A percentile compares a stretch with the other conserved stretches of the same genome.
Conservation (phyloP, 2,113 vertebrate species). For the Trogon melanurus region DNA sequence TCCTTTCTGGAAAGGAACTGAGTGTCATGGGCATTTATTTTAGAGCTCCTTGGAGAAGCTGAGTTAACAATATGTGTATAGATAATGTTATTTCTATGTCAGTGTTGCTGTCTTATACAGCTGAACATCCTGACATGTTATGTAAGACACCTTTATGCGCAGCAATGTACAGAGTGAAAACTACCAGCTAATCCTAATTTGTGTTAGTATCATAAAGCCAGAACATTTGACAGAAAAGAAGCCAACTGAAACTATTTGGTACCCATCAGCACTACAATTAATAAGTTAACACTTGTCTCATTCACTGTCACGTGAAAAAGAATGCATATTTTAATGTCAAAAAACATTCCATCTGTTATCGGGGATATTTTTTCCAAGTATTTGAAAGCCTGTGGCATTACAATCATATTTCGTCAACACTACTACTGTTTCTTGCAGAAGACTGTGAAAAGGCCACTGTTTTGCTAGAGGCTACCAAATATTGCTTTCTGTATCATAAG, state of each 20-base stretch:
- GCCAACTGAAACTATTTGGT: neutral
- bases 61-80: neutral
- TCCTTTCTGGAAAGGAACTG: neutral
- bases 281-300: conserved; percentile 26
- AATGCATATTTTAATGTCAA: conserved; percentile 33
- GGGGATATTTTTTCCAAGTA: neutral
- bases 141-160: neutral
- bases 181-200: neutral
- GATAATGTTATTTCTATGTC: neutral
- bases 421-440: neutral
- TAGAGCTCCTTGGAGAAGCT: neutral
- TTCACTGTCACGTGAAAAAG: neutral
- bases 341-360: conserved; percentile 42
- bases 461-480: conserved; percentile 15
- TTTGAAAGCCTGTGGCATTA: neutral
- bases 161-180: neutral
- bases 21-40: neutral
- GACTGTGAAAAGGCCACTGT: conserved; percentile 1
- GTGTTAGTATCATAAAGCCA: neutral
- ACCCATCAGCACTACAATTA: neutral
- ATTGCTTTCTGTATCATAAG: neutral
- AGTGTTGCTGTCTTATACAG: neutral
- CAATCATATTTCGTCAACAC: neutral
- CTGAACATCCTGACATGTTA: neutral
- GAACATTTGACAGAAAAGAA: neutral